Base-by-base conservation (phyloP, 2,888 invertebrate genomes). In the Leucoptera coffeella region DNA sequence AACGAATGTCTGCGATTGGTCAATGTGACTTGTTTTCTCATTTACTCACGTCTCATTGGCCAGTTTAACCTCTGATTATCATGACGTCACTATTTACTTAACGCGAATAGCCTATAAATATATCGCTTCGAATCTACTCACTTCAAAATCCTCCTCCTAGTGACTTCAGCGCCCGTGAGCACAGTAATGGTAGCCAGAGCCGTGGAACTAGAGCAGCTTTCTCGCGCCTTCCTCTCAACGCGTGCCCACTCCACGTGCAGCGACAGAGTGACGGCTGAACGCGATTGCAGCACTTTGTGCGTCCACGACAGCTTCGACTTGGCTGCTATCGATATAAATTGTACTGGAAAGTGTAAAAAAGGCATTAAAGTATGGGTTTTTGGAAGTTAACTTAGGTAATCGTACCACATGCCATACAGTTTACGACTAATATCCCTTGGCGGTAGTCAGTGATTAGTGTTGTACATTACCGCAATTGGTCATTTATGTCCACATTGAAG, bases 141-240 rank as follows among this genome's bases (percentile, higher is more conserved):
- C 64, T 46, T 54, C 23, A 64, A 50, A 47, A 65, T 61, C 43
- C 65, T 41, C 4, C 52, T 42, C 0, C 64, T 29, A 0, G 59
- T 58, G 37, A 36, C 20, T 40, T 64, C 64, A 0, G 54, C 45
- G 17, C 62, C 64, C 8, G 59, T 50, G 35, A 67, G 53, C 26
- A 57, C 49, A 15, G 48, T 48, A 43, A 65, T 10, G 17, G 30
- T 46, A 35, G 60, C 61, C 17, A 62, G 50, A 8, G 55, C 42
- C 30, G 41, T 29, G 22, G 47, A 43, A 4, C 12, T 15, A 4
- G n/a, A n/a, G n/a, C n/a, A n/a, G n/a, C n/a, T n/a, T n/a, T n/a
- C n/a, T 1, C 48, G 37, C 10, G 57, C 54, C 23, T 54, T 47
- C 0, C 52, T 35, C 53, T 59, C 57, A 30, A 62, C 39, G 2